Evolutionary conservation across 1,140 invertebrate genomes (phyloP).

Genomic region (Panagrolaimus sp.): DNA sequence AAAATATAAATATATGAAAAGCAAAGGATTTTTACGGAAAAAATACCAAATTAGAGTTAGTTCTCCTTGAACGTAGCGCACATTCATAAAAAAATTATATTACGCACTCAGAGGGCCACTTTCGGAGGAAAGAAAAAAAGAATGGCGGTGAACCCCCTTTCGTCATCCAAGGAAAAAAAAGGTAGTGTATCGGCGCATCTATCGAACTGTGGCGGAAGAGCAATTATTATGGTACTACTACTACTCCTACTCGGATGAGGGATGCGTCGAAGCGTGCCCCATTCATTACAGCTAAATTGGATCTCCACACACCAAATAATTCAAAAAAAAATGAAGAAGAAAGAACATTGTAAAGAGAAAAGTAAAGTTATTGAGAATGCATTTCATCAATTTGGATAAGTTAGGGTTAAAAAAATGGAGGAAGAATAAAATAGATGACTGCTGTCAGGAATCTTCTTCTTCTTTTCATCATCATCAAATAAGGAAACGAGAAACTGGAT

Average conservation of each 20-base stretch:
- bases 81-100: not conserved
- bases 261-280: constrained; percentile 14
- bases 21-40: constrained; percentile 9
- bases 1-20: not conserved
- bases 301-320: not conserved
- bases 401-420: too few relatives aligned
- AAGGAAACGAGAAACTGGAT: too few relatives aligned
- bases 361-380: too few relatives aligned
- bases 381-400: too few relatives aligned
- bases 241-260: not conserved
- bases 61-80: constrained; percentile 12
- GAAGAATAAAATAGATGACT: too few relatives aligned
- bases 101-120: not conserved
- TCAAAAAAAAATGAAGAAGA: too few relatives aligned
- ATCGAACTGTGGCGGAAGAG: constrained; percentile 2
- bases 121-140: not conserved
- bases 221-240: constrained; percentile 11
- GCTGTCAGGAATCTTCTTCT: too few relatives aligned
- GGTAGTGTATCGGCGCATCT: not conserved
- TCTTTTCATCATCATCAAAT: too few relatives aligned
- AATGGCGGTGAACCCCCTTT: not conserved
- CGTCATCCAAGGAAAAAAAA: constrained; percentile 2
- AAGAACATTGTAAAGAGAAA: too few relatives aligned
- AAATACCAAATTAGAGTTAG: not conserved
- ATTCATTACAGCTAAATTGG: constrained; percentile 12